These are phyloP conservation scores for Archilochus colubris DNA, from an alignment of 2,113 vertebrate genomes.

Conservation along the genomic window DNA sequence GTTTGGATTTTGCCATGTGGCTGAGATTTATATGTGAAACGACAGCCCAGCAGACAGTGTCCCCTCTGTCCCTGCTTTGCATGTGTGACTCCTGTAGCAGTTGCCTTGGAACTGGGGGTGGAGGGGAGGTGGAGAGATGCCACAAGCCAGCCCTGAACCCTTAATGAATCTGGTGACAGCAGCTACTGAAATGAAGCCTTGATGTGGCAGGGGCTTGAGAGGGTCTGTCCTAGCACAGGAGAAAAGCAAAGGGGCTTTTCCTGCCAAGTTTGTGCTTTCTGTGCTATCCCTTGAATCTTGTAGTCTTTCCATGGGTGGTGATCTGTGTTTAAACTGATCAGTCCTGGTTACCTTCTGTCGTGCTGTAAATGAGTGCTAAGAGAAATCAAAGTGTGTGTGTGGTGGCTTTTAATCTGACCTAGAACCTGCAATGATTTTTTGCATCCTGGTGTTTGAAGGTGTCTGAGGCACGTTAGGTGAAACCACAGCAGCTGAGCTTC, in stretches of 20 bases:
- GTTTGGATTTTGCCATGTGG: slow-evolving; percentile 31
- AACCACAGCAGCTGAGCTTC: neutral
- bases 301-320: neutral
- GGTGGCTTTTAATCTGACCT: neutral
- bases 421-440: neutral
- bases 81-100: neutral
- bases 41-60: slow-evolving; percentile 43
- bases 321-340: neutral
- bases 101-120: neutral
- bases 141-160: neutral
- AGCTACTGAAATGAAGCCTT: neutral
- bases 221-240: neutral
- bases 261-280: neutral
- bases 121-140: neutral
- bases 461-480: neutral
- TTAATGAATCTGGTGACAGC: neutral
- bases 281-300: neutral
- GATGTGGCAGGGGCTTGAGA: neutral
- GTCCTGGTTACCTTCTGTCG: neutral
- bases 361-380: neutral
- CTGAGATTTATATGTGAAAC: slow-evolving; percentile 53
- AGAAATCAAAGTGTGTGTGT: neutral
- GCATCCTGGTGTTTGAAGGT: neutral
- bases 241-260: neutral
- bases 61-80: neutral